Base-by-base conservation (phyloP, 2,113 vertebrate genomes). In the Paradoxurus hermaphroditus region DNA sequence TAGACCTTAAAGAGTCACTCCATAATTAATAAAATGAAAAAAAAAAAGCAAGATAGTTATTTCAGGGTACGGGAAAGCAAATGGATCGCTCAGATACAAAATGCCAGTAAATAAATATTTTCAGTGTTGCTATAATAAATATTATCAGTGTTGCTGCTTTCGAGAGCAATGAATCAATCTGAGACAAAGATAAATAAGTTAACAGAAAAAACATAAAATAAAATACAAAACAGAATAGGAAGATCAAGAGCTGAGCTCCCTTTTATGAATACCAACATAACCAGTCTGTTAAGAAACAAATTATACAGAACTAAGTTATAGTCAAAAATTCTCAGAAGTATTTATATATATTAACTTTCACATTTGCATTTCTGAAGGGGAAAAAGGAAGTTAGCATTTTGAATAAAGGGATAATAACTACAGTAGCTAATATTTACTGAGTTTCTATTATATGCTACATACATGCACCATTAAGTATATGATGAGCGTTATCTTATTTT, bases 201-300 rank as follows among this genome's bases (percentile, higher is more conserved):
- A 53, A 68, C 41, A 15, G 13, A 59, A 81, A 94, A 95, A 39
- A 6, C 16, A 63, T 39, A 88, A 18, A 94, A 59, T 84, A 95
- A 85, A 93, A 97, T 72, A 18, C 19, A 75, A 91, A 95, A 85
- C 77, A 91, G 93, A 93, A 51, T 27, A 91, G 53, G 56, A 96
- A 91, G 29, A 31, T 41, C 41, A 93, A 70, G 7, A 44, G 31
- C 65, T 77, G 13, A 92, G 31, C 49, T 95, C 7, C 29, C 65
- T 90, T 56, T 88, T 86, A 86, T 86, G 68, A 92, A 84, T 68
- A 70, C 7, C 81, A 93, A 94, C 34, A 92, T 44, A 75, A 87
- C 68, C 90, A 59, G 25, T 94, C 63, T 90, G 63, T 39, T 86
- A 68, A 77, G 51, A 89, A 94, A 82, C 21, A 92, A 93, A 87